Percentiles rank a stretch among this genome's conserved stretches.
Evolutionary conservation across 2,113 vertebrate genomes (phyloP).

Genomic region (Hydropotes inermis): DNA sequence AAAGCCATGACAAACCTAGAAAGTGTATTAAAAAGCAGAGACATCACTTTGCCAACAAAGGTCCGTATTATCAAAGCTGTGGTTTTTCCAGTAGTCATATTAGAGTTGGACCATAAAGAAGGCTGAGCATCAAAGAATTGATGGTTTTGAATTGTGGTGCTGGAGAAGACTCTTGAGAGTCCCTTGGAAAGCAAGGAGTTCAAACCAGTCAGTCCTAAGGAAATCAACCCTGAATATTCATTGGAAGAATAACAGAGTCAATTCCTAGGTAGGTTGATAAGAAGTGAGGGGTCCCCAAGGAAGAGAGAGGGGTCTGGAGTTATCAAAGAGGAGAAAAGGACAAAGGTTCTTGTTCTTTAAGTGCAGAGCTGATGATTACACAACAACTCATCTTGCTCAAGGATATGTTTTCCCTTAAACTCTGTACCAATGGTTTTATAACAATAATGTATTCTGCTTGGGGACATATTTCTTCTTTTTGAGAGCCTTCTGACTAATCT

Average conservation of each 20-base stretch:
- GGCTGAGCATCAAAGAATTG: background rate
- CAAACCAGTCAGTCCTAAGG: background rate
- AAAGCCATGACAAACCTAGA: background rate
- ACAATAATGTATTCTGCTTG: background rate
- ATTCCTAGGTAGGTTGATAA: background rate
- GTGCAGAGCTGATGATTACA: background rate
- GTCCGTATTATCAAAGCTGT: background rate
- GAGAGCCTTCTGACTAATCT: background rate
- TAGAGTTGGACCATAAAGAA: background rate
- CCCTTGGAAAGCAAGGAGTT: background rate
- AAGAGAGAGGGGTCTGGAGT: background rate
- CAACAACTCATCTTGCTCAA: background rate
- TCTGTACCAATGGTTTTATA: background rate
- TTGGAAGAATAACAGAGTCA: background rate
- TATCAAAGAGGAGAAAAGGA: background rate
- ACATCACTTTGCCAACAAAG: background rate
- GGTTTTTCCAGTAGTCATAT: background rate
- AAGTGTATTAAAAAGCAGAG: background rate
- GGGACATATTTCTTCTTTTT: background rate
- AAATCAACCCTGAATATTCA: background rate
- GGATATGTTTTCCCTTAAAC: background rate
- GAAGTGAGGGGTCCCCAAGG: background rate
- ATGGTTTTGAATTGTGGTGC: background rate
- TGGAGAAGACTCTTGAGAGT: background rate
- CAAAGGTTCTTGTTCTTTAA: background rate